phyloP scores from a whole-genome alignment of 2,113 vertebrate genomes.

The Psilopogon haemacephalus region DNA sequence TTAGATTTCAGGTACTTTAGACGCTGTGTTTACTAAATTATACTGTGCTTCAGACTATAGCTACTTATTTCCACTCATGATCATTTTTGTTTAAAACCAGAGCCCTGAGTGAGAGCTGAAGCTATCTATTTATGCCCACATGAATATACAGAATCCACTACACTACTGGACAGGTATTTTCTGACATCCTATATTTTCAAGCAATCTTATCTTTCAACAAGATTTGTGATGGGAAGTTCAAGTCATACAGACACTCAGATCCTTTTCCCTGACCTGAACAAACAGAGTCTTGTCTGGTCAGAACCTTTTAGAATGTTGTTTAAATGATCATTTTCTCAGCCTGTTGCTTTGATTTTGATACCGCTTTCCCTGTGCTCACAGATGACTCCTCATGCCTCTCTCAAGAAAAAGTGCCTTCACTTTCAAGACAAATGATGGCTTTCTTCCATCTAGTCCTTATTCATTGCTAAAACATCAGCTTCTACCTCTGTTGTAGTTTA shows the following conservation, averaged over 20 bases:
- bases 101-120: background rate
- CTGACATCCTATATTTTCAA: conserved; percentile 31
- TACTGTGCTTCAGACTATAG: background rate
- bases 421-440: background rate
- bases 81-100: background rate
- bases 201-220: conserved; percentile 53
- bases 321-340: conserved; percentile 36
- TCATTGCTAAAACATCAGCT: background rate
- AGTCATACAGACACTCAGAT: conserved; percentile 60
- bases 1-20: background rate
- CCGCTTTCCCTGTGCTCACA: background rate
- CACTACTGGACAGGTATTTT: conserved; percentile 28
- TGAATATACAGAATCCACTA: background rate
- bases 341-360: conserved; percentile 32
- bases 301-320: background rate
- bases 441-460: background rate
- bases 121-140: background rate
- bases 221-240: conserved; percentile 56
- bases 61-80: background rate
- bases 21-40: background rate
- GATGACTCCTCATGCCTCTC: background rate
- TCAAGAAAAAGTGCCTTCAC: background rate
- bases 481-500: too few species aligned
- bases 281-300: conserved; percentile 24
- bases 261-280: conserved; percentile 47